These are phyloP conservation scores for Plagodis pulveraria DNA, from an alignment of 2,888 invertebrate genomes.

Conservation along the genomic window DNA sequence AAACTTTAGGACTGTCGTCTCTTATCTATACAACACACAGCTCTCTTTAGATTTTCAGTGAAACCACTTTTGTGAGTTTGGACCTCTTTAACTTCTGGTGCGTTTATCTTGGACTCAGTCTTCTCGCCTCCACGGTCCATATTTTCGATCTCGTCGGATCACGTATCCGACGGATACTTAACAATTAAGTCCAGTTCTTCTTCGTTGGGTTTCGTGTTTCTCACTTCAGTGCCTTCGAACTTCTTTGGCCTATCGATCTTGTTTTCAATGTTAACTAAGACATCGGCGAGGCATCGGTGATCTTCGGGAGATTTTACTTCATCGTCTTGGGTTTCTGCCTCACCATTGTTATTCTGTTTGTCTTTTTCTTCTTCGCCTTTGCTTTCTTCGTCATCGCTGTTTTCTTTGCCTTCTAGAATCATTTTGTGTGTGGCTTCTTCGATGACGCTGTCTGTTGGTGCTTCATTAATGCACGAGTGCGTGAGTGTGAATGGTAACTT, in stretches of 20 bases:
- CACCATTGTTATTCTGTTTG: constrained; percentile 68
- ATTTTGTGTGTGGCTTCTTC: constrained; percentile 79
- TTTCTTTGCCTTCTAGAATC: constrained; percentile 77
- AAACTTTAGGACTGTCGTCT: constrained; percentile 70
- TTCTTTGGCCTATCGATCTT: constrained; percentile 74
- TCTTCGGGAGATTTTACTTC: constrained; percentile 69
- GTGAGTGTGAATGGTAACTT: constrained; percentile 93
- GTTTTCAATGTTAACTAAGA: constrained; percentile 77
- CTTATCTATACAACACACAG: constrained; percentile 78
- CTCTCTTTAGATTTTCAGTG: constrained; percentile 74
- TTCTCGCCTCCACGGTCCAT: constrained; percentile 57
- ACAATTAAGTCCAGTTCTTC: constrained; percentile 80
- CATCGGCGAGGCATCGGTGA: constrained; percentile 71
- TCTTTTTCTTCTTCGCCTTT: constrained; percentile 65
- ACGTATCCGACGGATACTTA: constrained; percentile 80
- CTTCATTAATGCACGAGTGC: constrained; percentile 88
- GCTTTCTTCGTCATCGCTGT: constrained; percentile 74
- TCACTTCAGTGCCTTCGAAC: constrained; percentile 68
- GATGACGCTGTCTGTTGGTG: constrained; percentile 82
- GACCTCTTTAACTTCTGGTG: constrained; percentile 59
- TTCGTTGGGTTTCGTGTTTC: constrained; percentile 65
- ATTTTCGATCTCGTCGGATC: constrained; percentile 74
- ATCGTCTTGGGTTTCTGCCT: constrained; percentile 51
- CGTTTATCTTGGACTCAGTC: constrained; percentile 59
- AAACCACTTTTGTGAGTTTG: constrained; percentile 73